Base-by-base conservation (phyloP, 2,113 vertebrate genomes). In the Muntiacus muntjak region DNA sequence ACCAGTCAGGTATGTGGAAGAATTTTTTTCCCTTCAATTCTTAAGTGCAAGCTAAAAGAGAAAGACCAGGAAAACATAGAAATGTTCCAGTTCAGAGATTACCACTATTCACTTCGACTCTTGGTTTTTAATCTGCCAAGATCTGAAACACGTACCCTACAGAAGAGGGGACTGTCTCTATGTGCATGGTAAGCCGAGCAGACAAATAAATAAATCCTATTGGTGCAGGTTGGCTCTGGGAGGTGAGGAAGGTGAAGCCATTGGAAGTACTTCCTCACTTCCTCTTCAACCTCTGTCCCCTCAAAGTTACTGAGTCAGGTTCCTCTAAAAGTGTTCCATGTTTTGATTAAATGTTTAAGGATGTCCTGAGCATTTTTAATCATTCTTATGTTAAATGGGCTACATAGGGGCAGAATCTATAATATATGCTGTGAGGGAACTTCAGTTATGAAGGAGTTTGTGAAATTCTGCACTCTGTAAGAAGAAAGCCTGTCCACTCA, bases 1-100 rank as follows among this genome's bases (percentile, higher is more conserved):
- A 90, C 90, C 21, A 92, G 85, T 58, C 91, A 97, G 92, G 52
- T 89, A 17, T 81, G 97, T 98, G 98, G 76, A 98, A 98, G 96
- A 98, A 98, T 98, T 92, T 91, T 82, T 82, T 83, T 36, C 25
- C 64, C 12, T 89, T 19, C 12, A 6, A 30, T 54, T 36, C 40
- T 92, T 88, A 92, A 87, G 84, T 55, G 64, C 17, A n/a, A 45
- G 25, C 55, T 96, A 67, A 90, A 81, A 43, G 28, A 79, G 17
- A 90, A 95, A 91, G 19, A 57, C 28, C n/a, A 57, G 52, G 58
- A 92, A 50, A 84, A 89, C 23, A 13, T 0, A 92, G 64, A 92
- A 47, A 92, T 82, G 91, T 90, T 45, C 28, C 57, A 86, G 36
- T 74, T 90, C n/a, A n/a, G 57, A 78, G 26, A 91, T 62, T 50